Percentiles rank a stretch among this genome's conserved stretches.
Conservation (phyloP, 2,113 vertebrate genomes). For the Diphyllodes magnificus region DNA sequence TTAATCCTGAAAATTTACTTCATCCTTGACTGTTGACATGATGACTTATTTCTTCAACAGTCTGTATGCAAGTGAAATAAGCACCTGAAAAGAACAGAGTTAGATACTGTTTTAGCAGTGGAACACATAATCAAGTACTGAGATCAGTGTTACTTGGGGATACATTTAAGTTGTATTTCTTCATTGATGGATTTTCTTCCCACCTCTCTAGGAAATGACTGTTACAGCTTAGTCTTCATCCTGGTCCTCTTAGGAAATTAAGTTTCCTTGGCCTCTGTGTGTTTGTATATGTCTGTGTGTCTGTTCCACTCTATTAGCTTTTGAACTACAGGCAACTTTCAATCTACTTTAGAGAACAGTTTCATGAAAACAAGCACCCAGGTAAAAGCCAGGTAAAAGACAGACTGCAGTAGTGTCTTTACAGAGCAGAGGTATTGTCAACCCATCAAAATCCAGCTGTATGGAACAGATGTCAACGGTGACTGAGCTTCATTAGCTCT, state of each 20-base stretch:
- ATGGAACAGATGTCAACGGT: background rate
- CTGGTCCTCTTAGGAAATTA: background rate
- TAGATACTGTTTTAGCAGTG: background rate
- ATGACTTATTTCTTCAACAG: background rate
- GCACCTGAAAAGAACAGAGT: background rate
- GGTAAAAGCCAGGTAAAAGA: background rate
- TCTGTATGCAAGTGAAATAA: background rate
- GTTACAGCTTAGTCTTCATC: background rate
- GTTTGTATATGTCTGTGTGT: background rate
- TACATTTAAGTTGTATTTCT: background rate
- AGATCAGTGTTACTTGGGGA: background rate
- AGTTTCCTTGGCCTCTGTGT: background rate
- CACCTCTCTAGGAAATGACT: background rate
- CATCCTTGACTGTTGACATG: background rate
- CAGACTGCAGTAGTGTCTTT: background rate
- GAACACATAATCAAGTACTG: background rate
- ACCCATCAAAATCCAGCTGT: background rate
- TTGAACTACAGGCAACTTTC: background rate
- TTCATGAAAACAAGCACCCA: background rate
- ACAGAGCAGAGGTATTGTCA: background rate
- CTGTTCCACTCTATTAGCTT: background rate
- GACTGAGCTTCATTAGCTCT: background rate
- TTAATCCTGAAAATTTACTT: background rate
- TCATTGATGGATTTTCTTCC: background rate
- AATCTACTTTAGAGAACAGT: background rate